Evolutionary conservation across 2,113 vertebrate species (phyloP).

Genomic region (Siniperca chuatsi): DNA sequence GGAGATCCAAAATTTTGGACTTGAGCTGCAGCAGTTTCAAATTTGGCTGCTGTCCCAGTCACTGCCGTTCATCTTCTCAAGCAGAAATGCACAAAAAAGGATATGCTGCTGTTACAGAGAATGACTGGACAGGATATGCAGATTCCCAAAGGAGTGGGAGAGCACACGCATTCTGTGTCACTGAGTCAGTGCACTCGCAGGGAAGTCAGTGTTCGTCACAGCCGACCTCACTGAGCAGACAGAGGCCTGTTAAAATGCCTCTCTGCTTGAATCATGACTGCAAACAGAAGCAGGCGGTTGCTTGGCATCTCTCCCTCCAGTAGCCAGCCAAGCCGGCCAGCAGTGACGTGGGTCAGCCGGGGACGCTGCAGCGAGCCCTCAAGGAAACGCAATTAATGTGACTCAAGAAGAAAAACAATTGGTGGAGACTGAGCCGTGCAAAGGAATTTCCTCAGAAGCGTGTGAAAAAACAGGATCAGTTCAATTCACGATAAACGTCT

Average conservation of each 20-base stretch:
- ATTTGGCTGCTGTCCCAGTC: conserved; percentile 60
- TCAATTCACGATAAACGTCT: not conserved
- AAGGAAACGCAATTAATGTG: conserved; percentile 44
- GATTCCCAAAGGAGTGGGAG: conserved; percentile 62
- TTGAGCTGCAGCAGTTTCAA: conserved; percentile 38
- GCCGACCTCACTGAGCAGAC: conserved; percentile 53
- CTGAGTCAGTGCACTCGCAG: conserved; percentile 66
- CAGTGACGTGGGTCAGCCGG: conserved; percentile 45
- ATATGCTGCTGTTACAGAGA: conserved; percentile 45
- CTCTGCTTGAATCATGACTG: conserved; percentile 68
- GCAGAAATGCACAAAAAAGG: conserved; percentile 70
- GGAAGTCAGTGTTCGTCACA: conserved; percentile 64
- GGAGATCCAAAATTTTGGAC: conserved; percentile 20
- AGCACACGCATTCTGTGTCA: conserved; percentile 65
- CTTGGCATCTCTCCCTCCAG: conserved; percentile 55
- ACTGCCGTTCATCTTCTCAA: conserved; percentile 44
- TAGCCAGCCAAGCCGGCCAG: conserved; percentile 48
- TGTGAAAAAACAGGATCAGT: conserved; percentile 28
- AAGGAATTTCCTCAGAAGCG: conserved; percentile 63
- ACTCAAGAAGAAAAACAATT: conserved; percentile 53
- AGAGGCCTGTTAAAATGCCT: conserved; percentile 68
- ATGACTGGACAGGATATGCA: conserved; percentile 78
- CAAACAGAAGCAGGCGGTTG: conserved; percentile 63
- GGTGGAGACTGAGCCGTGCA: conserved; percentile 34
- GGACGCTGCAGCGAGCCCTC: conserved; percentile 44